Evolutionary conservation across 2,888 invertebrate species (phyloP), one percentile per base, ranked within the genome.

Genomic region (Lycocerus yunnanus): DNA sequence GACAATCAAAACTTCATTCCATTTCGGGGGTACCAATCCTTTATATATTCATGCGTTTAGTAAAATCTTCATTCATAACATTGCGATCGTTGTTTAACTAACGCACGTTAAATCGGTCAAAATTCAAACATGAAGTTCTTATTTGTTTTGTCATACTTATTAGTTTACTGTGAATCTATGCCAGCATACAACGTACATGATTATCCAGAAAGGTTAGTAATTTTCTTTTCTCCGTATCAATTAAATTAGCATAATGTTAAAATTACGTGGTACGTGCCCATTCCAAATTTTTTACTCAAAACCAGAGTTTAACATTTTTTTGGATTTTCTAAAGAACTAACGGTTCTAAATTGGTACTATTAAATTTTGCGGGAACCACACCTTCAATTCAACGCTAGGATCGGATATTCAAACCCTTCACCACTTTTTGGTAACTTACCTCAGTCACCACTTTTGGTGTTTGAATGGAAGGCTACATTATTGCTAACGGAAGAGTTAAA

Each of bases 1-100:
- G 13, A 9, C 59, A 65, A 71, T 74, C 70, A 71, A 70, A 74
- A 74, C 74, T 74, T 60, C 15, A 58, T 71, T 74, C 70, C 74
- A 24, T 60, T 69, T 18, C 20, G 11, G 18, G 18, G n/a, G 58
- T 16, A 11, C n/a, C 59, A 66, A 18, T 15, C 59, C 14, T 67
- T 43, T 16, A 61, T 71, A 59, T 59, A 60, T 16, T 61, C 21
- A 24, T 13, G 66, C 18, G 60, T 59, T 61, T 16, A 71, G 65
- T 66, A 24, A 15, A 15, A 20, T 27, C 66, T 66, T 66, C 21
- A n/a, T 24, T 66, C 24, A 14, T 66, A 66, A 14, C 66, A 66
- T 21, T 66, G 10, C 21, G 65, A 2, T n/a, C 65, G 65, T 21
- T 65, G 21, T 65, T 43, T 43, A 43, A 43, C 43, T 6, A 16